A percentile compares a stretch with the other conserved stretches of the same genome.
Evolutionary conservation across 2,888 invertebrate species (phyloP).

Genomic region (Philonicus albiceps): DNA sequence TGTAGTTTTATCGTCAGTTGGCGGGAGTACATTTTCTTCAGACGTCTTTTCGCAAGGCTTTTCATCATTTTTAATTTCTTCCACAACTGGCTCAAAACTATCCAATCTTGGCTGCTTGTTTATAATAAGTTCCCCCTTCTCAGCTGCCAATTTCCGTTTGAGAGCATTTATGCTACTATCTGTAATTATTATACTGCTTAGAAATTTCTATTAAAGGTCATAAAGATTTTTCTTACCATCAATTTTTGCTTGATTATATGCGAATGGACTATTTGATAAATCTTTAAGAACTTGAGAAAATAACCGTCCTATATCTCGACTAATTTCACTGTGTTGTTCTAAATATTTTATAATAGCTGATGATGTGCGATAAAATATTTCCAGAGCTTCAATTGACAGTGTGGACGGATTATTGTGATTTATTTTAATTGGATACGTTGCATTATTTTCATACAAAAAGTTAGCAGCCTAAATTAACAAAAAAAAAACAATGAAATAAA

Average conservation of each 20-base stretch:
- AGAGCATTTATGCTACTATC: slow-evolving; percentile 53
- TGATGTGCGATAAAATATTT: slow-evolving; percentile 85
- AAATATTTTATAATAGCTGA: slow-evolving; percentile 88
- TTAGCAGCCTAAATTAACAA: slow-evolving; percentile 71
- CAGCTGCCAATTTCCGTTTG: slow-evolving; percentile 53
- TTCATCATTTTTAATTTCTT: not conserved
- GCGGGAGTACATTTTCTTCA: not conserved
- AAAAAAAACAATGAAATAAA: not conserved
- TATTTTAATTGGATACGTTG: slow-evolving; percentile 86
- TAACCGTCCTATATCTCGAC: slow-evolving; percentile 70
- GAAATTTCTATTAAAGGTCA: not conserved
- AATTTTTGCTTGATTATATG: slow-evolving; percentile 63
- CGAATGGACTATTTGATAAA: slow-evolving; percentile 65
- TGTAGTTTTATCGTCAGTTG: not conserved
- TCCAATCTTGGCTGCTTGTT: slow-evolving; percentile 50
- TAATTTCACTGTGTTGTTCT: slow-evolving; percentile 74
- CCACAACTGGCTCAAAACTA: not conserved
- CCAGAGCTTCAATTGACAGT: slow-evolving; percentile 87
- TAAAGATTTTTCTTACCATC: slow-evolving; percentile 54
- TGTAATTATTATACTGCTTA: slow-evolving; percentile 28
- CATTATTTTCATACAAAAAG: slow-evolving; percentile 79
- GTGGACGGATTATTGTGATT: slow-evolving; percentile 84
- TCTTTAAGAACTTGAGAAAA: slow-evolving; percentile 64
- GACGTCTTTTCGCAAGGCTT: not conserved
- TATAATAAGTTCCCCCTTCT: slow-evolving; percentile 53